Conservation (phyloP, 2,113 vertebrate genomes). For the Oreotrochilus melanogaster region DNA sequence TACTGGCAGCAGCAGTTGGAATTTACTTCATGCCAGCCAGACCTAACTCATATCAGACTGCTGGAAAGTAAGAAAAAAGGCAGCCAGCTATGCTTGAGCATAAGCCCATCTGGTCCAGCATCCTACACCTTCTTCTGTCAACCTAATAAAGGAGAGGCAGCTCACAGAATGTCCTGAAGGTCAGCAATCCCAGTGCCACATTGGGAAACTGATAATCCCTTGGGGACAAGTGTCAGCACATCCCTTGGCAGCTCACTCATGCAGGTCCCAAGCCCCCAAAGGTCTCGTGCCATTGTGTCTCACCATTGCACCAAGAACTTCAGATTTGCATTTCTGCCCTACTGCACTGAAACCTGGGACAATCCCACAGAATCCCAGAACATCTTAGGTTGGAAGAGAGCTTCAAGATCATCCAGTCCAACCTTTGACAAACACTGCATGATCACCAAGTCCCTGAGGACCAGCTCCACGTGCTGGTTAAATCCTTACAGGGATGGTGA, state of each 20-base stretch:
- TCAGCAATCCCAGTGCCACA: background rate
- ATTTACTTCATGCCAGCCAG: background rate
- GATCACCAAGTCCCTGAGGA: too few species aligned
- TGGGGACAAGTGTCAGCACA: background rate
- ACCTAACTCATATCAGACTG: background rate
- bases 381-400: too few species aligned
- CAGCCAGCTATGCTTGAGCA: background rate
- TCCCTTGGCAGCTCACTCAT: background rate
- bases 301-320: background rate
- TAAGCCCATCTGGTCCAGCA: background rate
- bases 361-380: background rate
- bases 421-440: too few species aligned
- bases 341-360: background rate
- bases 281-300: fast-evolving
- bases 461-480: too few species aligned
- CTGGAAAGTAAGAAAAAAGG: background rate
- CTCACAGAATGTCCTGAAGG: background rate
- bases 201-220: background rate
- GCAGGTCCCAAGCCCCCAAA: background rate
- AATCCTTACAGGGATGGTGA: too few species aligned
- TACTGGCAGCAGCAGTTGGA: background rate
- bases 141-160: background rate
- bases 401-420: too few species aligned
- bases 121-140: background rate
- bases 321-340: background rate